These are phyloP conservation scores for Sterna hirundo DNA, from an alignment of 2,113 vertebrate genomes.

Conservation along the genomic window DNA sequence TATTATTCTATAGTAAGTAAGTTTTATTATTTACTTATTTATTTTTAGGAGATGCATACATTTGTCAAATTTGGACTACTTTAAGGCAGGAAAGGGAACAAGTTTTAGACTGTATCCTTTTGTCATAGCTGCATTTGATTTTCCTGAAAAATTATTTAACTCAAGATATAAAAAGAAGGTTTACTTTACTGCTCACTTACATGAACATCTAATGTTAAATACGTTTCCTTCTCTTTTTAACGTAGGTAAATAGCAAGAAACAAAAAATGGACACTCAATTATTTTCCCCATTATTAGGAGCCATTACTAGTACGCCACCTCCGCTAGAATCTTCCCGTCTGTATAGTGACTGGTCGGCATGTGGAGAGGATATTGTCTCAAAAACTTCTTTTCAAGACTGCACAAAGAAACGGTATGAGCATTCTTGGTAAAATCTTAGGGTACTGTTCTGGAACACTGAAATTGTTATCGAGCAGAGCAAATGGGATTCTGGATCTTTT, in stretches of 20 bases:
- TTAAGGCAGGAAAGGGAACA: not conserved
- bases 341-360: not conserved
- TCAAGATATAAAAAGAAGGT: not conserved
- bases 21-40: not conserved
- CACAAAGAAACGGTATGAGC: conserved; percentile 44
- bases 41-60: not conserved
- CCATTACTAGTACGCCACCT: not conserved
- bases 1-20: not conserved
- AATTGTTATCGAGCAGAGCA: not conserved
- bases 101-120: not conserved
- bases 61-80: not conserved
- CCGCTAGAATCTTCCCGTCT: not conserved
- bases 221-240: not conserved
- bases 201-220: not conserved
- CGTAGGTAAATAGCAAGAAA: conserved; percentile 4
- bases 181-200: not conserved
- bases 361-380: not conserved
- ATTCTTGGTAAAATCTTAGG: rapidly evolving
- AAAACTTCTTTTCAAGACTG: not conserved
- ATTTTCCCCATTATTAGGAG: conserved; percentile 34
- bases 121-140: rapidly evolving
- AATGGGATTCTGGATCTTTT: rapidly evolving
- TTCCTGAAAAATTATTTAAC: not conserved
- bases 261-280: conserved; percentile 55
- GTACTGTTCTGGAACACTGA: not conserved